Conservation (phyloP, 2,113 vertebrate genomes). For the Nymphicus hollandicus region DNA sequence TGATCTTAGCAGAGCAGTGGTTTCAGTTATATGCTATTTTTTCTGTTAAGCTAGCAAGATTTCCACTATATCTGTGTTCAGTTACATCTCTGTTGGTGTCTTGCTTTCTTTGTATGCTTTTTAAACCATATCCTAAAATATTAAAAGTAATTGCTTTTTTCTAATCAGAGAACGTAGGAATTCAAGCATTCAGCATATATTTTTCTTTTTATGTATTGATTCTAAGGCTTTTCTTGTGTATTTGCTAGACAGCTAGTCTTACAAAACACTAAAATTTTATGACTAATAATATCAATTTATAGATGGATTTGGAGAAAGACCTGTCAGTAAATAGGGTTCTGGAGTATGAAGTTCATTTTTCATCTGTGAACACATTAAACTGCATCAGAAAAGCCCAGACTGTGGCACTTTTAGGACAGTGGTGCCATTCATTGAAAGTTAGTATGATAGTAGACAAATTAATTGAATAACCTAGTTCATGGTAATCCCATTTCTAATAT, state of each 20-base stretch:
- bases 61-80: background rate
- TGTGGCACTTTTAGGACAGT: background rate
- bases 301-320: background rate
- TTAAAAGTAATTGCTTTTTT: background rate
- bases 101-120: background rate
- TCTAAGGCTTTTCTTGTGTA: background rate
- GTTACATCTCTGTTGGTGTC: background rate
- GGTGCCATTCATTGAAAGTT: background rate
- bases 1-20: background rate
- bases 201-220: background rate
- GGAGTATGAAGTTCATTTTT: background rate
- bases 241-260: background rate
- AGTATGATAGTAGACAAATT: background rate
- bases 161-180: background rate
- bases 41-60: background rate
- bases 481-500: background rate
- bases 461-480: background rate
- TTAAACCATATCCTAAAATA: background rate
- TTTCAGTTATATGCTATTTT: background rate
- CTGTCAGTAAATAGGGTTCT: background rate
- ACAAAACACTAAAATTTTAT: background rate
- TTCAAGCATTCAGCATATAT: background rate
- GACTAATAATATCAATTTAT: background rate
- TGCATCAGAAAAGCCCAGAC: background rate
- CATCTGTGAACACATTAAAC: background rate